Percentiles rank a stretch among this genome's conserved stretches.
These are phyloP conservation scores for Pachyuromys duprasi DNA, from an alignment of 2,797 vertebrate genomes.

Conservation along the genomic window DNA sequence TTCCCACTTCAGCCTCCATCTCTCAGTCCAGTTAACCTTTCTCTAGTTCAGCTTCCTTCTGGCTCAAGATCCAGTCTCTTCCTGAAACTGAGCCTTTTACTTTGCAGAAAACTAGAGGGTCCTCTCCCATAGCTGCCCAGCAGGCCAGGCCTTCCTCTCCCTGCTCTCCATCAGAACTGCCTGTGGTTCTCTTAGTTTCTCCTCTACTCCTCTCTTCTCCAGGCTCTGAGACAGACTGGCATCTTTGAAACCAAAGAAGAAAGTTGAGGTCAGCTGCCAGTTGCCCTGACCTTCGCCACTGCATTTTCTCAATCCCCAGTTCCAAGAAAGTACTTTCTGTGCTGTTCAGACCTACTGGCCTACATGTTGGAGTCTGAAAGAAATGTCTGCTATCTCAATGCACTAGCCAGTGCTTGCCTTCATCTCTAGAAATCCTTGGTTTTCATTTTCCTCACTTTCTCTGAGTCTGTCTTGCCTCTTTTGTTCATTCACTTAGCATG, in stretches of 20 bases:
- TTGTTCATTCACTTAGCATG: neutral
- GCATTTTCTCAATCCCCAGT: no score
- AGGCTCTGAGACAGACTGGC: neutral
- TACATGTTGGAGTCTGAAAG: neutral
- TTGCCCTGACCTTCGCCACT: neutral
- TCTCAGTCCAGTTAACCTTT: slow-evolving; percentile 73
- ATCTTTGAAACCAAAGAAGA: slow-evolving; percentile 64
- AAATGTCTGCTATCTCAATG: neutral
- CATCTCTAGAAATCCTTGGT: slow-evolving; percentile 28
- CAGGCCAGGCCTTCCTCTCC: neutral
- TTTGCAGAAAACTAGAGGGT: neutral
- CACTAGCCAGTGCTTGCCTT: neutral
- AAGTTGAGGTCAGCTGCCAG: slow-evolving; percentile 14
- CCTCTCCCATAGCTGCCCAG: neutral
- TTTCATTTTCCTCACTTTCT: slow-evolving; percentile 39
- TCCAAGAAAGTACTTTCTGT: neutral
- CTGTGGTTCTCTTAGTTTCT: neutral
- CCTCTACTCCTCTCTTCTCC: neutral
- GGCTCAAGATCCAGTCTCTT: neutral
- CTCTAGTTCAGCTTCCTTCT: slow-evolving; percentile 13
- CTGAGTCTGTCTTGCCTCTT: neutral
- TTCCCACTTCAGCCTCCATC: slow-evolving; percentile 32
- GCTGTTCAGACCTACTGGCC: neutral
- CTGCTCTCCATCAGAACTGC: neutral
- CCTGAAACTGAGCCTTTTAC: neutral